Evolutionary conservation across 2,888 invertebrate genomes (phyloP), one percentile per base, ranked within the genome.

Genomic region (Drosophila limbata): DNA sequence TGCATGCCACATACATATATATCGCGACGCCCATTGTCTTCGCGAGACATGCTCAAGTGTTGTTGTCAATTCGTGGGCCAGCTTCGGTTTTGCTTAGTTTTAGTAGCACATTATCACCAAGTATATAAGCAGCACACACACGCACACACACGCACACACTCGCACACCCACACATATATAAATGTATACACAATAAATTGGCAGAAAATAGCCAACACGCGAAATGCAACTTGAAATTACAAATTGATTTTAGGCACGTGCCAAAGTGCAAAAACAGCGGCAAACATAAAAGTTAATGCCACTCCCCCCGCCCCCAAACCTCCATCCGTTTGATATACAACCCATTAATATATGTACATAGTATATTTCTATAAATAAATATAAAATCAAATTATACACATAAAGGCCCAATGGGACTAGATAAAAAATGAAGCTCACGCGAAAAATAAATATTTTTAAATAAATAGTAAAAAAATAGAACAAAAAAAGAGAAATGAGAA

Each of bases 241-340:
- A 65, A 81, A 74, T 79, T 82, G 66, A 76, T 64, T 71, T 84
- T 63, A 39, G 76, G 73, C 67, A 80, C 85, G 81, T 82, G 83
- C 67, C 71, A 56, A 79, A 81, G 82, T 70, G 77, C 76, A 42
- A 69, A 42, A 79, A 66, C 56, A 68, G 55, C 48, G 51, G 28
- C 33, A 42, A 45, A 62, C 25, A 60, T 64, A 44, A 70, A 71
- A 71, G 44, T 64, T 13, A 70, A 55, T 59, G 25, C 11, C 51
- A 9, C 19, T 28, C 5, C 9, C 35, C 6, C 13, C 10, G 3
- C 19, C 4, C n/a, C n/a, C 15, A 4, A 25, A 4, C 4, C 13
- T 21, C 0, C 40, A 1, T 21, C 13, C 11, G 11, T 11, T 28
- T 10, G 21, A 13, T 21, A 19, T 4, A 19, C 11, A 39, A 8